phyloP scores from a whole-genome alignment of 2,113 vertebrate species.

The Hippocampus barbouri region DNA sequence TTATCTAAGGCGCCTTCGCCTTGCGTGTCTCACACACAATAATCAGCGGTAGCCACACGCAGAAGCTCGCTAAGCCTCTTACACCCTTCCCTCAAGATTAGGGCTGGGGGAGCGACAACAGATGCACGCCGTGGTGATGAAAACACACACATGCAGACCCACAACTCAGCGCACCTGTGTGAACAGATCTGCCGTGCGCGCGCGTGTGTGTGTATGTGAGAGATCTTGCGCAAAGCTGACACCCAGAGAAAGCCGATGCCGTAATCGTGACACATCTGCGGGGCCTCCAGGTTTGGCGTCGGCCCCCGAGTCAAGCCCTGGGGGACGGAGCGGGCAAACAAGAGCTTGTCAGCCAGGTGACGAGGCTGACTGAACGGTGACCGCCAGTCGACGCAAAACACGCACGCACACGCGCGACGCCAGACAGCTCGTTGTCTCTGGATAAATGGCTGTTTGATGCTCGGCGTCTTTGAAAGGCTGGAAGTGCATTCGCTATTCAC shows the following conservation, averaged over 20 bases:
- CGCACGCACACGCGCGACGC: conserved; percentile 25
- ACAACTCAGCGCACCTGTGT: conserved; percentile 59
- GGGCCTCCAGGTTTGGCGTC: conserved; percentile 58
- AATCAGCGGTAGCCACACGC: conserved; percentile 75
- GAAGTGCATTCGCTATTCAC: conserved; percentile 50
- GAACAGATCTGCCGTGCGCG: conserved; percentile 65
- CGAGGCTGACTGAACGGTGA: conserved; percentile 35
- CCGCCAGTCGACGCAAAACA: conserved; percentile 31
- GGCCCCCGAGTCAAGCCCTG: conserved; percentile 42
- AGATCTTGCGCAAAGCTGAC: conserved; percentile 57
- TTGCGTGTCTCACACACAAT: conserved; percentile 72
- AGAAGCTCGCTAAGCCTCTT: conserved; percentile 79
- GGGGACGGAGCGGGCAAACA: conserved; percentile 58
- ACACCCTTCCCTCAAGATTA: conserved; percentile 80
- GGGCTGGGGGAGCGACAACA: conserved; percentile 73
- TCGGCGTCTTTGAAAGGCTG: conserved; percentile 32
- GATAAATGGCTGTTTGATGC: conserved; percentile 41
- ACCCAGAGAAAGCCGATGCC: conserved; percentile 35
- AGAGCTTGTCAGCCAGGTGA: conserved; percentile 65
- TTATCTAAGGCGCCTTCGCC: conserved; percentile 74
- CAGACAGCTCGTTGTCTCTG: conserved; percentile 29
- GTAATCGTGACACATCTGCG: conserved; percentile 66
- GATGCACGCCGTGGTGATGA: conserved; percentile 70
- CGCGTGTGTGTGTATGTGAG: conserved; percentile 21
- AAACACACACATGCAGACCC: conserved; percentile 53